These are phyloP conservation scores for Dromococcyx pavoninus DNA, from an alignment of 2,797 vertebrate genomes.

Conservation along the genomic window DNA sequence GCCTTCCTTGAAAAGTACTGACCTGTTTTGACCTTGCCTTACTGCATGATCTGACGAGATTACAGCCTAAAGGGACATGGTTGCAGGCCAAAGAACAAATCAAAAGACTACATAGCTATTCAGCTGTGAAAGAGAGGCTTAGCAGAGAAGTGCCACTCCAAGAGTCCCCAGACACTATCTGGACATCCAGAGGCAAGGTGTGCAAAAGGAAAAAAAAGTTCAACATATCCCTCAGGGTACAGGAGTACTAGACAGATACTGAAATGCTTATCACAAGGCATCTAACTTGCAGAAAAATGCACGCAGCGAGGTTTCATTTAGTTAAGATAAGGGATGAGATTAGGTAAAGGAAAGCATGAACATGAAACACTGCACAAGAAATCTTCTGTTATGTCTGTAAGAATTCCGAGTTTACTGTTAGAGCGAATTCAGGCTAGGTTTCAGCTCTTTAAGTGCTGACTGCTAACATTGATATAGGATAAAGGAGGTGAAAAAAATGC, in stretches of 20 bases:
- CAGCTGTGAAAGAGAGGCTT: not conserved
- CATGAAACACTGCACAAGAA: not conserved
- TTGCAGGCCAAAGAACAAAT: constrained; percentile 30
- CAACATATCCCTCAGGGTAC: not conserved
- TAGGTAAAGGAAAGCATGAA: not conserved
- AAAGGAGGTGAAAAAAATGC: not conserved
- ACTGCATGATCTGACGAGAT: constrained; percentile 20
- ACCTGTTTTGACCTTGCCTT: not conserved
- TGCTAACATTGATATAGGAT: not conserved
- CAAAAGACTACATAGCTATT: not conserved
- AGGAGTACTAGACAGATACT: not conserved
- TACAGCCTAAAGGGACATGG: not conserved
- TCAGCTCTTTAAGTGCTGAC: not conserved
- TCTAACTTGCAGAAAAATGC: not conserved
- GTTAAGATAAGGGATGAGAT: not conserved
- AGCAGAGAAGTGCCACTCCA: not conserved
- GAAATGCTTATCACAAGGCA: not conserved
- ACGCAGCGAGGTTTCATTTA: not conserved
- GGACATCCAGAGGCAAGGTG: not conserved
- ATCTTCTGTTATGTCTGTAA: not conserved
- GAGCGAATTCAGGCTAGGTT: not conserved
- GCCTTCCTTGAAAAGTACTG: constrained; percentile 21
- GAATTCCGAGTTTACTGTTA: not conserved
- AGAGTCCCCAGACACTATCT: not conserved
- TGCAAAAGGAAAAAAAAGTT: not conserved